These are phyloP conservation scores for Leptopilina myrica DNA, from an alignment of 2,888 invertebrate species.

Conservation along the genomic window DNA sequence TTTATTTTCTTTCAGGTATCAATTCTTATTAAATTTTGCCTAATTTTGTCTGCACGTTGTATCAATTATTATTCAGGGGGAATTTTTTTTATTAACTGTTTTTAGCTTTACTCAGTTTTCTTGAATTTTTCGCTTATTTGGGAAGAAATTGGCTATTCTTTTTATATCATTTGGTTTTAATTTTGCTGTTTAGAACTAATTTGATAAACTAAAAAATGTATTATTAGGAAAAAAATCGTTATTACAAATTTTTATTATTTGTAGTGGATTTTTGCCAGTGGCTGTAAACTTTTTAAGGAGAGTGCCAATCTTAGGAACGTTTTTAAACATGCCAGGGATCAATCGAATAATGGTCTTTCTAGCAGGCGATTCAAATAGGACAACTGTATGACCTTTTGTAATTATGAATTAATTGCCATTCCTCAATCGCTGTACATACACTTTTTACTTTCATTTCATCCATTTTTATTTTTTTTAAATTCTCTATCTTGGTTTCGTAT, in stretches of 20 bases:
- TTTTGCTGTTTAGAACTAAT: too few relatives aligned
- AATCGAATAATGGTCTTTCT: constrained; percentile 89
- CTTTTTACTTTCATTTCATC: not conserved
- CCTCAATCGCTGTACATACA: constrained; percentile 81
- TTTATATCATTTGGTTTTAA: too few relatives aligned
- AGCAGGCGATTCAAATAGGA: constrained; percentile 89
- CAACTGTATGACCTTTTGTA: constrained; percentile 84
- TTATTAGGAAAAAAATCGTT: not conserved
- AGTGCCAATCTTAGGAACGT: constrained; percentile 92
- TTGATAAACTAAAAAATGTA: too few relatives aligned
- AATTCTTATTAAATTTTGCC: too few relatives aligned
- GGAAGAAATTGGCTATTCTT: too few relatives aligned
- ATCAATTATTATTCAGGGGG: too few relatives aligned
- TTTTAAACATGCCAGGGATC: constrained; percentile 93
- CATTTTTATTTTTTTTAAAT: not conserved
- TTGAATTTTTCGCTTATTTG: too few relatives aligned
- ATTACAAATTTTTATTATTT: constrained; percentile 65
- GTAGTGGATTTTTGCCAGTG: constrained; percentile 97
- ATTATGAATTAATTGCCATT: constrained; percentile 38
- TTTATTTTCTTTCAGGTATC: too few relatives aligned
- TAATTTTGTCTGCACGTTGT: too few relatives aligned
- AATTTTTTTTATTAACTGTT: too few relatives aligned
- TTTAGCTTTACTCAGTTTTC: too few relatives aligned
- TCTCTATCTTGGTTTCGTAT: not conserved
- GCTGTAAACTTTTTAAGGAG: constrained; percentile 96